Conservation (phyloP, 2,113 vertebrate genomes). For the Sialia sialis region DNA sequence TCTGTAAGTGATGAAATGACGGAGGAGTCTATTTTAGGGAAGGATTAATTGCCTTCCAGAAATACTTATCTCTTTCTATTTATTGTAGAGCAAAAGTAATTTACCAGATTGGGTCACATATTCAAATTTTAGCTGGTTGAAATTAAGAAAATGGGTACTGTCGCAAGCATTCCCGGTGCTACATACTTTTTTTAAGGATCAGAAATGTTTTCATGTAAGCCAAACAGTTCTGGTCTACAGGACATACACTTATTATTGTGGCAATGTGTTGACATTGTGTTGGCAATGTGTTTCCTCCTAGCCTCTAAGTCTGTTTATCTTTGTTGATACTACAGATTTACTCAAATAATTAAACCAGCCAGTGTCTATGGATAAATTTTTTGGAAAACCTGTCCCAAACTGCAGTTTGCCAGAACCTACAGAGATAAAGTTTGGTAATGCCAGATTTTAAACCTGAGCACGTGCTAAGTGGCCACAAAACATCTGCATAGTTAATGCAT, state of each 20-base stretch:
- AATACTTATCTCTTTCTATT: neutral
- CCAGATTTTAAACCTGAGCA: neutral
- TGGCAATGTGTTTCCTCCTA: neutral
- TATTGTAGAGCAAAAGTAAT: neutral
- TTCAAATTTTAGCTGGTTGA: neutral
- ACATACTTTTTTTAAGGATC: neutral
- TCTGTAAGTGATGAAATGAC: neutral
- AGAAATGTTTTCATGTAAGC: neutral
- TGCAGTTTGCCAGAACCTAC: neutral
- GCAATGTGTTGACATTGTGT: neutral
- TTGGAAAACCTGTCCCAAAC: neutral
- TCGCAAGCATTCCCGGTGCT: neutral
- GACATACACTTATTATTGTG: neutral
- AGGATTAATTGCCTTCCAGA: neutral
- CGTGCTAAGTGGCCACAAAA: neutral
- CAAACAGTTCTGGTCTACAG: neutral
- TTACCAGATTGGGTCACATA: neutral
- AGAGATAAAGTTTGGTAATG: neutral
- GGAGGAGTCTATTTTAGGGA: neutral
- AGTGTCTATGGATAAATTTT: neutral
- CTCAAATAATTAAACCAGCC: neutral
- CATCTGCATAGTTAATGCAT: accelerated
- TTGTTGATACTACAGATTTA: neutral
- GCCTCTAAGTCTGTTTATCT: neutral
- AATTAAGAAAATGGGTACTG: neutral